Conservation (phyloP, 1,140 invertebrate species). For the Bombus sibiricus region DNA sequence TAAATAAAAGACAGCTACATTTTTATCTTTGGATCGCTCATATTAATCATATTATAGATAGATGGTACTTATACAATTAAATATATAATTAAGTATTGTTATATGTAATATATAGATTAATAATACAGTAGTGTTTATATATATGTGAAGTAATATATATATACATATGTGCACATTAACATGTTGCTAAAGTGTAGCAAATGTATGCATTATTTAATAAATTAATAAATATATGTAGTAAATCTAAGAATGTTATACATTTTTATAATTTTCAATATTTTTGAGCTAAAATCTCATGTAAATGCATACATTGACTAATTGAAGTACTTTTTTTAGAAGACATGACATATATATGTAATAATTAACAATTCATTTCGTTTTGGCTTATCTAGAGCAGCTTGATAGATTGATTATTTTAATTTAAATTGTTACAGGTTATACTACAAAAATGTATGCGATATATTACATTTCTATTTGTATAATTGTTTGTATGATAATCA, state of each 20-base stretch:
- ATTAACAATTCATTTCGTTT: not conserved
- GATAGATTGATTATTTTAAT: not conserved
- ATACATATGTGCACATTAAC: not conserved
- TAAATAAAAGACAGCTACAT: not conserved
- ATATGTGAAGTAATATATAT: too few species aligned
- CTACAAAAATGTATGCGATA: slow-evolving; percentile 7
- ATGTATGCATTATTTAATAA: not conserved
- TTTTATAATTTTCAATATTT: too few species aligned
- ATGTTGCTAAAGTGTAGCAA: not conserved
- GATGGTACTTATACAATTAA: not conserved
- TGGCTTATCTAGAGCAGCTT: not conserved
- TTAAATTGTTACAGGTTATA: slow-evolving; percentile 50
- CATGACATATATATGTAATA: not conserved
- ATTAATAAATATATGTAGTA: not conserved
- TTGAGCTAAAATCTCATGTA: not conserved
- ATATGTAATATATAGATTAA: too few species aligned
- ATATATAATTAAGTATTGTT: not conserved
- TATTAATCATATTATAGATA: not conserved
- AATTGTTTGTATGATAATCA: not conserved
- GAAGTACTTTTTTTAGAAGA: too few species aligned
- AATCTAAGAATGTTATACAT: too few species aligned
- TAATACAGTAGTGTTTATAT: not conserved
- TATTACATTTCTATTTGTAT: slow-evolving; percentile 15
- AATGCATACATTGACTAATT: not conserved
- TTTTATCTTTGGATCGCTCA: not conserved